Evolutionary conservation across 1,140 invertebrate species (phyloP).

Genomic region (Zaprionus inermis): DNA sequence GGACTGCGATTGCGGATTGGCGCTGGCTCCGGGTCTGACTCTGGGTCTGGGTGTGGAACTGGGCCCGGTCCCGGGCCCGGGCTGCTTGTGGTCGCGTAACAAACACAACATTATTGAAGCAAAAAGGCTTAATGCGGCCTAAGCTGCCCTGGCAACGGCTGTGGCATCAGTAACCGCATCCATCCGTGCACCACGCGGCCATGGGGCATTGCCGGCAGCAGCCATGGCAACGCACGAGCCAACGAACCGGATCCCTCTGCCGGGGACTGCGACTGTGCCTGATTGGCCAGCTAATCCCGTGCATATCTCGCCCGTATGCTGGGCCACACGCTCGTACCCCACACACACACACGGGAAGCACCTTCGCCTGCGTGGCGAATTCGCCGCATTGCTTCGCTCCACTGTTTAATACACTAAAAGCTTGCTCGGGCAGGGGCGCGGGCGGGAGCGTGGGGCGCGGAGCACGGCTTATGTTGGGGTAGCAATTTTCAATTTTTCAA

Average conservation of each 20-base stretch:
- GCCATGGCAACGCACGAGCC: conserved; percentile 61
- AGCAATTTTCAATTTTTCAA: conserved; percentile 78
- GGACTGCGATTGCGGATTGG: neutral
- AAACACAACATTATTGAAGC: conserved; percentile 65
- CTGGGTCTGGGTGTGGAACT: neutral
- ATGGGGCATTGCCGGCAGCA: conserved; percentile 52
- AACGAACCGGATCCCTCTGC: conserved; percentile 36
- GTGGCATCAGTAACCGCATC: neutral
- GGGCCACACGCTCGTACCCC: neutral
- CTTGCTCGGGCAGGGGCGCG: conserved; percentile 12
- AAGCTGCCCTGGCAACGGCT: conserved; percentile 50
- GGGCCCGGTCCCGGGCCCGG: neutral
- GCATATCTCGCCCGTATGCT: conserved; percentile 42
- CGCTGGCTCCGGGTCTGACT: no score
- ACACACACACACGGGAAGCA: neutral
- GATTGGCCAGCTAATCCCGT: conserved; percentile 74
- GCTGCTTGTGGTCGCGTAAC: conserved; percentile 30
- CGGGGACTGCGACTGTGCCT: conserved; percentile 31
- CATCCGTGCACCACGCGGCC: conserved; percentile 17
- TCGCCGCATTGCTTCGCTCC: conserved; percentile 29
- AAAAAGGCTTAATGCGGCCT: conserved; percentile 75
- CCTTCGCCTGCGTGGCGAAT: conserved; percentile 16
- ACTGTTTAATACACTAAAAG: conserved; percentile 61
- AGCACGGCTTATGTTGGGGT: conserved; percentile 3
- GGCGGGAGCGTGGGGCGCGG: neutral